Base-by-base conservation (phyloP, 1,140 invertebrate genomes). In the Neotoxoptera formosana region DNA sequence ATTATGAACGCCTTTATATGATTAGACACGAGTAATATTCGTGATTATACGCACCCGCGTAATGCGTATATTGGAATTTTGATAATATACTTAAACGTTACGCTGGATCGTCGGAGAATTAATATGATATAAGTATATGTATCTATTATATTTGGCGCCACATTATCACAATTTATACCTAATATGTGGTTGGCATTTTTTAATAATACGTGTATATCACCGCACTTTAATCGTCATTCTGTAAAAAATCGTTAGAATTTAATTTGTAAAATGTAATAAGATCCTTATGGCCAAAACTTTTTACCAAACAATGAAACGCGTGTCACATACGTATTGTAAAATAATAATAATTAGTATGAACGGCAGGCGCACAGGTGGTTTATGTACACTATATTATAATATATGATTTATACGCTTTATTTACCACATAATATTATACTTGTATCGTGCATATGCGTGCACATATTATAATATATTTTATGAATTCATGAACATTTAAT, bases 401-500 rank as follows among this genome's bases (percentile, higher is more conserved):
- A n/a, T 67, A n/a, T 6, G n/a, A 67, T n/a, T 17, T 30, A 30
- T 30, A 30, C 30, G 11, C 17, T 67, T n/a, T 67, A 30, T 67
- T 17, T n/a, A n/a, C 76, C 76, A 36, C 34, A 83, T 23, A 36
- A 36, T 23, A 36, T n/a, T 83, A 83, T 8, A 41, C 81, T 83
- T 83, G 81, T 83, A 83, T 34, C 60, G 20, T 83, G 8, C 21
- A 41, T 20, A 41, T n/a, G n/a, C 83, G 34, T 41, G 83, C 36
- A 45, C 20, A 41, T 51, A 47, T 47, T 47, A 47, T 47, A 47
- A 48, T 48, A 48, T 84, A 25, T 11, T n/a, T n/a, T n/a, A 76
- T n/a, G 30, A 67, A n/a, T 67, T 67, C n/a, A 67, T 60, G 30
- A 67, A 67, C 60, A n/a, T 93, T 90, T 56, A n/a, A 17, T 84